Evolutionary conservation across 2,797 vertebrate species (phyloP).

Genomic region (Phalloptychus januarius): DNA sequence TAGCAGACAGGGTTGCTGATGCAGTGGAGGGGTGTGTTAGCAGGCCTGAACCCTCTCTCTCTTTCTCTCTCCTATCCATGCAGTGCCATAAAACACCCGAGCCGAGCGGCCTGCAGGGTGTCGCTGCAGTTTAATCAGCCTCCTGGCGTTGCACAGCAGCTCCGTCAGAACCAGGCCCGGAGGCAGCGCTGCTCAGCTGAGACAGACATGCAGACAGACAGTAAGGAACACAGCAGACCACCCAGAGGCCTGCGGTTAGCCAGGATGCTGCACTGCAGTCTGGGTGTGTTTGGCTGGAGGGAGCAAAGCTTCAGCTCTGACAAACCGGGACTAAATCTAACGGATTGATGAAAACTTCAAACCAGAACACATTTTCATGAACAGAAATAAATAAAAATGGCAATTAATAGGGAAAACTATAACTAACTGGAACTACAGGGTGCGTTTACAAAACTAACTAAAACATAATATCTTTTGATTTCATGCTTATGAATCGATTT

Average conservation of each 20-base stretch:
- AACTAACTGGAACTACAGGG: too few species aligned
- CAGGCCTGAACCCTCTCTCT: slow-evolving; percentile 34
- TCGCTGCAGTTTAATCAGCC: slow-evolving; percentile 65
- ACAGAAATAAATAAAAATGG: too few species aligned
- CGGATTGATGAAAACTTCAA: too few species aligned
- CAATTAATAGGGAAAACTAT: too few species aligned
- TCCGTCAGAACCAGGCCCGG: slow-evolving; percentile 65
- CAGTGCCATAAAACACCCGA: slow-evolving; percentile 38
- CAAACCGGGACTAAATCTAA: slow-evolving; percentile 29
- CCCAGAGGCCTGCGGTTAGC: slow-evolving; percentile 72
- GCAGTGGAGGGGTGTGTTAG: slow-evolving; percentile 34
- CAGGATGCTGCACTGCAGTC: slow-evolving; percentile 54
- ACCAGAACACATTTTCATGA: too few species aligned
- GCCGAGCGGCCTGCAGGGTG: slow-evolving; percentile 58
- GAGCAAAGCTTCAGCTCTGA: slow-evolving; percentile 42
- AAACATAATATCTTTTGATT: too few species aligned
- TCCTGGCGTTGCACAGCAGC: slow-evolving; percentile 49
- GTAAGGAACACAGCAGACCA: slow-evolving; percentile 70
- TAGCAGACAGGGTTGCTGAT: slow-evolving; percentile 73
- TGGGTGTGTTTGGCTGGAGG: slow-evolving; percentile 56
- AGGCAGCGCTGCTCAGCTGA: slow-evolving; percentile 62
- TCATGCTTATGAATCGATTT: too few species aligned
- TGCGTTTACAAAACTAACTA: too few species aligned
- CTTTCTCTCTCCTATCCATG: slow-evolving; percentile 23
- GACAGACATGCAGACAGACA: slow-evolving; percentile 56